Base-by-base conservation (phyloP, 37 sponge, comb jelly and placozoan genomes). In the Hormiphora californensis region DNA sequence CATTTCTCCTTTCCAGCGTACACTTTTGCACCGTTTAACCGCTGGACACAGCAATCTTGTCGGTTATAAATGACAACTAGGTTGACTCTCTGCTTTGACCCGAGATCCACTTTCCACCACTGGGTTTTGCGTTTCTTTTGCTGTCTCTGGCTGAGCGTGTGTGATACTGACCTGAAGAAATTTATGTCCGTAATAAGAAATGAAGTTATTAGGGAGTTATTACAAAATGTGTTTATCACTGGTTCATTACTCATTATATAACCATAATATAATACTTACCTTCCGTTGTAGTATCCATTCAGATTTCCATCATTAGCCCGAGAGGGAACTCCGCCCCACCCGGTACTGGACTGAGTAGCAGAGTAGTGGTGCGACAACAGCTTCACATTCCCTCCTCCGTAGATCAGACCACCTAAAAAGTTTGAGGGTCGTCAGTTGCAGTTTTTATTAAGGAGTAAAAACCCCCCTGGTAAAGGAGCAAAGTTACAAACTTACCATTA, bases 31-130 rank as follows among this genome's bases (percentile, higher is more conserved):
- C 61, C 61, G 61, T 57, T 57, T 28, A 57, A 28, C 61, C 61
- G n/a, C 30, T 4, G n/a, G 30, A 28, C 17, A 57, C 61, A 57
- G 23, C 61, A 57, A 30, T 57, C 61, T 4, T 28, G 61, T 21
- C 61, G 61, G 61, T 57, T 57, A 30, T 57, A 57, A 30, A 57
- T 57, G 3, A 57, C n/a, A 30, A 57, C 61, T 30, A 57, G 61
- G 61, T 57, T 57, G 61, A 57, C 27, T 5, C 27, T 25, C 30
- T 57, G 27, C 30, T 25, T 57, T 5, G 17, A 23, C 27, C 61
- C 61, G 7, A 57, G 61, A 5, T 57, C 61, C 61, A 57, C 61
- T 57, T 30, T 57, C 61, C 61, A 57, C 61, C 61, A 57, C 23
- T 57, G 61, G n/a, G n/a, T n/a, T n/a, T n/a, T n/a, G n/a, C n/a